Conservation (phyloP, 37 sponge, comb jelly and placozoan genomes). For the Haliclona indistincta region DNA sequence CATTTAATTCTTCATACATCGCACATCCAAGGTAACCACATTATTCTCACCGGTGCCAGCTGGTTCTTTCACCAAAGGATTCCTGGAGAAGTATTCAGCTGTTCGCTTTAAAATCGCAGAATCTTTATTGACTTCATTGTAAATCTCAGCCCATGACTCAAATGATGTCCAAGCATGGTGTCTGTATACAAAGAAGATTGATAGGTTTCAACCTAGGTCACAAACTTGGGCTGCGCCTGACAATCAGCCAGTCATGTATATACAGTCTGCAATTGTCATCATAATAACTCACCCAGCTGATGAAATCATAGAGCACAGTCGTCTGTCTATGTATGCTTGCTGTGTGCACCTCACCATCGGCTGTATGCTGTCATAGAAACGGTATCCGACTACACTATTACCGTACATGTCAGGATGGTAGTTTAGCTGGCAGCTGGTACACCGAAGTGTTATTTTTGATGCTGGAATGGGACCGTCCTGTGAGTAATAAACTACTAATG, state of each 20-base stretch:
- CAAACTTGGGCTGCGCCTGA: not conserved
- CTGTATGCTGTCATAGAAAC: conserved; percentile 1
- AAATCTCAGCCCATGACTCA: conserved; percentile 6
- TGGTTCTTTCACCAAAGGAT: not conserved
- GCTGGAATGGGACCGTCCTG: conserved; percentile 18
- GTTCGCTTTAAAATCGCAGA: not conserved
- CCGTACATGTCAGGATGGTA: conserved; percentile 8
- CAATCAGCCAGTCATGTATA: no score
- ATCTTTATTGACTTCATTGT: conserved; percentile 7
- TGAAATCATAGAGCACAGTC: not conserved
- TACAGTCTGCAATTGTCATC: not conserved
- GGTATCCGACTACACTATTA: not conserved
- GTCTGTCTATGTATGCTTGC: conserved; percentile 1
- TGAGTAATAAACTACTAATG: not conserved
- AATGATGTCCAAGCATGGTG: conserved; percentile 37
- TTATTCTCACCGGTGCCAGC: no score
- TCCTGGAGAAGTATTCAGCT: not conserved
- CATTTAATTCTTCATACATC: no score
- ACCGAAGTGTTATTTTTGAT: conserved; percentile 15
- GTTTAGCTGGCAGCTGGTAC: conserved; percentile 1
- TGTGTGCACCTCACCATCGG: conserved; percentile 4
- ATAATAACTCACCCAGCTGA: conserved; percentile 18
- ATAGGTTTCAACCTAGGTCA: not conserved
- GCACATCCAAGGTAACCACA: no score
- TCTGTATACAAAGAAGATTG: not conserved